Evolutionary conservation across 2,113 vertebrate species (phyloP), one percentile per base, ranked within the genome.

Genomic region (Embiotoca jacksoni): DNA sequence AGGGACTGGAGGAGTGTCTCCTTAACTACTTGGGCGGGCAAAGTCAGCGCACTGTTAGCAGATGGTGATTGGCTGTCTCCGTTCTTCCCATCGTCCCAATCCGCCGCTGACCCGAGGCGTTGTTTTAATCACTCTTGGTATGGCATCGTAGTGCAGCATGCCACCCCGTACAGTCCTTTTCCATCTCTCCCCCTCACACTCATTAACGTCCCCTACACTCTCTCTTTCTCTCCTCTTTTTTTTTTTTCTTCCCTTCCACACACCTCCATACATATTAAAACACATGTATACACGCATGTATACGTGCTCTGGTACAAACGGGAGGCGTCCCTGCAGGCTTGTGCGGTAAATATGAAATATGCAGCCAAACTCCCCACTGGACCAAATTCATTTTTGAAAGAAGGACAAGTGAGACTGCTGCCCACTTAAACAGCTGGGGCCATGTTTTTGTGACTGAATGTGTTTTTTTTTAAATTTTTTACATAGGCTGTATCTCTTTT

Each of bases 111-210:
- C 89, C 92, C 1, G 64, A 82, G 91, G 92, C 88, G 0, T 67
- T 79, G 83, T 91, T 93, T 92, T 92, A 93, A 93, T 93, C 90
- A 92, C 88, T 74, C 69, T 56, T 76, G 68, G 59, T 84, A 77
- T 78, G 50, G 72, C 63, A 71, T 50, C n/a, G 55, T 31, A 75
- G 60, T 16, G 0, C 60, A 44, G 57, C 71, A 47, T 59, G 72
- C 31, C 50, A 16, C 62, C 85, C 64, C 30, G 6, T 73, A 30
- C 46, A 13, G 49, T 67, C 72, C 57, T 71, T 72, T 56, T 46
- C 15, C 59, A 61, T 56, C 35, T 72, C 44, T n/a, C 52, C 31
- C 59, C 47, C 41, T 52, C 15, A 6, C 56, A 23, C 70, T 86
- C 41, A 39, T 80, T 81, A 61, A 62, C 57, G 23, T 41, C 52